Percentiles rank a stretch among this genome's conserved stretches.
Evolutionary conservation across 1,140 invertebrate genomes (phyloP).

Genomic region (Pemphigus obesinymphae): DNA sequence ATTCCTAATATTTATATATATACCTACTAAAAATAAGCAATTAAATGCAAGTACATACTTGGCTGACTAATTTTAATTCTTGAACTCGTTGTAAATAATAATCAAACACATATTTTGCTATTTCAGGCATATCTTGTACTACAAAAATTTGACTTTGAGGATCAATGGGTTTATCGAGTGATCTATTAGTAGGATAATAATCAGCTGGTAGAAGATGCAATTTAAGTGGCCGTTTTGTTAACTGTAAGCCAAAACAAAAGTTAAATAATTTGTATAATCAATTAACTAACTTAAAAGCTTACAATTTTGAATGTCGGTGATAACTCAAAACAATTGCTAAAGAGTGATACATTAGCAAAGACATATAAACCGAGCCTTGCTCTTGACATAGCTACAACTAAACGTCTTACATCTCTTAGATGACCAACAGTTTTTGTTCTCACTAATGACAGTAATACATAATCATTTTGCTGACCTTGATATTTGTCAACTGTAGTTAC

Average conservation of each 20-base stretch:
- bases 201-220: slow-evolving; percentile 75
- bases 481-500: slow-evolving; percentile 97
- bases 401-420: slow-evolving; percentile 88
- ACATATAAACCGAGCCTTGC: slow-evolving; percentile 96
- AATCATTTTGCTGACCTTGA: slow-evolving; percentile 99
- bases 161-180: slow-evolving; percentile 48
- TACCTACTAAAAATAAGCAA: not conserved
- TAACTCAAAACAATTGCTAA: slow-evolving; percentile 95
- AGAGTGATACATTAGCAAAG: slow-evolving; percentile 86
- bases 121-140: slow-evolving; percentile 83
- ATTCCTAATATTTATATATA: not conserved
- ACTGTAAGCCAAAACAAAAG: slow-evolving; percentile 48
- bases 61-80: slow-evolving; percentile 53
- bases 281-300: slow-evolving; percentile 45
- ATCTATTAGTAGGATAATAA: slow-evolving; percentile 66
- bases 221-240: slow-evolving; percentile 65
- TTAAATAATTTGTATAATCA: not conserved
- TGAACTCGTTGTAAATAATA: slow-evolving; percentile 77
- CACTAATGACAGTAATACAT: slow-evolving; percentile 92
- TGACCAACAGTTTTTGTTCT: slow-evolving; percentile 95
- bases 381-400: slow-evolving; percentile 96
- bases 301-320: slow-evolving; percentile 90
- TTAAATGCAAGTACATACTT: not conserved
- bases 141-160: slow-evolving; percentile 53
- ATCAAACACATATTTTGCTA: slow-evolving; percentile 88